Evolutionary conservation across 2,888 invertebrate species (phyloP), one percentile per base, ranked within the genome.

Genomic region (Meiosimyza platycephala): DNA sequence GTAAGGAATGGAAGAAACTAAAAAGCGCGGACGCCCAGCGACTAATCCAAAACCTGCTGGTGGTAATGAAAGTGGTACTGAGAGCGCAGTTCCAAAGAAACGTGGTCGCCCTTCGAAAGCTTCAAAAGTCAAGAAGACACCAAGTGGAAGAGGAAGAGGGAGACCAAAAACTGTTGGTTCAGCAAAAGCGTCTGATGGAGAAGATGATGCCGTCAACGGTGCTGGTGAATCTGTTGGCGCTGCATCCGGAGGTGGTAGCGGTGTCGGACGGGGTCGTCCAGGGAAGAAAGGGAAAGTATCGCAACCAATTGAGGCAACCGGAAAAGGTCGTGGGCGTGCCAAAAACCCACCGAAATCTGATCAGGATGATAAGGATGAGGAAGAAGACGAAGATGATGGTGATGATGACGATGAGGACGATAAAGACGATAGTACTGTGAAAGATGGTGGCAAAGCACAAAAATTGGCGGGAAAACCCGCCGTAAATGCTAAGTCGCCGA

Each of bases 61-160:
- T 1, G 77, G 69, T 22, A 76, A 77, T 22, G 18, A 15, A 47
- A 72, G 66, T 7, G 75, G 74, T 22, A 76, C 73, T 60, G 72
- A 65, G 59, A 69, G 54, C 7, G 70, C 78, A 1, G 60, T 79
- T 62, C 82, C 80, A 6, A 83, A 82, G 76, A 84, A 84, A 62
- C 82, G 84, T 52, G 84, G 84, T 15, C 82, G 84, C 28, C 82
- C 84, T 7, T 15, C 81, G 6, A 79, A 28, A 81, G 67, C 68
- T 73, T 9, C 78, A 1, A 40, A 40, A 40, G 73, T 72, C 18
- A 74, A 76, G 69, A 76, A 74, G 68, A 3, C 18, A 6, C 60
- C 72, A 64, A 69, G 63, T 33, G 77, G 76, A 5, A 76, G 78
- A 47, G 80, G 81, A 16, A 78, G 81, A 33, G 82, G 82, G n/a